Percentiles rank a stretch among this genome's conserved stretches.
Evolutionary conservation across 2,888 invertebrate genomes (phyloP).

Genomic region (Bellardia bayeri): DNA sequence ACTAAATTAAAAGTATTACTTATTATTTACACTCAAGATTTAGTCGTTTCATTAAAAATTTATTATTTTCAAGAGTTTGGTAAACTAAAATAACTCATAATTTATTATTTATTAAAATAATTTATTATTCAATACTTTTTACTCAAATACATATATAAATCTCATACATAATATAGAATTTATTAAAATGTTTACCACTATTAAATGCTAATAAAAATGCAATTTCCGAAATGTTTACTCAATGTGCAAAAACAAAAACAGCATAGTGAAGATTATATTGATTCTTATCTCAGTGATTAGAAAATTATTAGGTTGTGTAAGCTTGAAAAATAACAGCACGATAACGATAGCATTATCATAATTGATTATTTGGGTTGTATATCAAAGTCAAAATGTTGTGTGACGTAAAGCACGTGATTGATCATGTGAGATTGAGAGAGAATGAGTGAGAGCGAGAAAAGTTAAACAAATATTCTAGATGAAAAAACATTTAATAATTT

Average conservation of each 20-base stretch:
- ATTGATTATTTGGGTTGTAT: slow-evolving; percentile 40
- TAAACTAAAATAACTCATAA: not conserved
- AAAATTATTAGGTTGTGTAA: not conserved
- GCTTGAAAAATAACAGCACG: not conserved
- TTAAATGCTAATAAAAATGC: slow-evolving; percentile 29
- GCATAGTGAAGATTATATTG: not conserved
- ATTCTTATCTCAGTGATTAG: slow-evolving; percentile 38
- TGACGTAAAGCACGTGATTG: slow-evolving; percentile 81
- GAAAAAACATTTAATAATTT: not conserved
- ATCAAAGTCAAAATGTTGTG: slow-evolving; percentile 11
- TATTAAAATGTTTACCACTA: slow-evolving; percentile 9
- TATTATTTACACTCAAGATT: not conserved
- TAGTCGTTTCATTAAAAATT: not conserved
- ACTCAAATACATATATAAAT: slow-evolving; percentile 24
- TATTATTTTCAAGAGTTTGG: not conserved
- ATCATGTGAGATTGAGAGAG: slow-evolving; percentile 76
- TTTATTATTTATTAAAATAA: not conserved
- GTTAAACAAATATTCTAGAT: not conserved
- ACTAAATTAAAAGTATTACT: too few relatives aligned
- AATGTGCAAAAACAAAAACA: not conserved
- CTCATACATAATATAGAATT: slow-evolving; percentile 25
- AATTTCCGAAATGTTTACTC: not conserved
- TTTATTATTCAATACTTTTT: not conserved
- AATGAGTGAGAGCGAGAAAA: slow-evolving; percentile 61
- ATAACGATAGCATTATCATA: slow-evolving; percentile 21